A percentile compares a stretch with the other conserved stretches of the same genome.
Evolutionary conservation across 1,140 invertebrate species (phyloP).

Genomic region (Dryas iulia): DNA sequence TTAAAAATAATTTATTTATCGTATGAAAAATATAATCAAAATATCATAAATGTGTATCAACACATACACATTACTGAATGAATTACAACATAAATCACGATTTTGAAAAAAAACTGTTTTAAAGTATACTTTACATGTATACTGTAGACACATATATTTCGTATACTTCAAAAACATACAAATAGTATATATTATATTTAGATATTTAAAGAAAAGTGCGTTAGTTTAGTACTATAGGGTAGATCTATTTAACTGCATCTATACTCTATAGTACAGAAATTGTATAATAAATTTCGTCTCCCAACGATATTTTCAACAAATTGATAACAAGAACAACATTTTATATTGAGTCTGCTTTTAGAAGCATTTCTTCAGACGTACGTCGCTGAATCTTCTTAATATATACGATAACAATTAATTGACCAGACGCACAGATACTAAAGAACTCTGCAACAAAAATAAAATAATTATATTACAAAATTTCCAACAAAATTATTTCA

Average conservation of each 20-base stretch:
- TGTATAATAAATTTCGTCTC: not conserved
- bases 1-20: not conserved
- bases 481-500: not conserved
- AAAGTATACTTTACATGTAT: not conserved
- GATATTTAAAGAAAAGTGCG: not conserved
- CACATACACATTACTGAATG: not conserved
- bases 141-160: not conserved
- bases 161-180: not conserved
- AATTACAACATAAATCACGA: not conserved
- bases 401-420: constrained; percentile 27
- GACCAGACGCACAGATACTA: constrained; percentile 14
- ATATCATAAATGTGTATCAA: not conserved
- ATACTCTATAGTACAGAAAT: not conserved
- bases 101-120: not conserved
- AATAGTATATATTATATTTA: too few relatives aligned
- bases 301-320: not conserved
- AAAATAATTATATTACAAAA: not conserved
- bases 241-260: not conserved
- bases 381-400: not conserved
- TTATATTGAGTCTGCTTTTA: not conserved
- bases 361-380: not conserved
- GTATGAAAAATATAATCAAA: not conserved
- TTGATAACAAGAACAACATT: constrained; percentile 3
- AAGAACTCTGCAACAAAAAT: constrained; percentile 16
- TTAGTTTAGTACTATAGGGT: not conserved